These are phyloP conservation scores for Torymus aiolomorphi DNA, from an alignment of 2,888 invertebrate species.

Conservation along the genomic window DNA sequence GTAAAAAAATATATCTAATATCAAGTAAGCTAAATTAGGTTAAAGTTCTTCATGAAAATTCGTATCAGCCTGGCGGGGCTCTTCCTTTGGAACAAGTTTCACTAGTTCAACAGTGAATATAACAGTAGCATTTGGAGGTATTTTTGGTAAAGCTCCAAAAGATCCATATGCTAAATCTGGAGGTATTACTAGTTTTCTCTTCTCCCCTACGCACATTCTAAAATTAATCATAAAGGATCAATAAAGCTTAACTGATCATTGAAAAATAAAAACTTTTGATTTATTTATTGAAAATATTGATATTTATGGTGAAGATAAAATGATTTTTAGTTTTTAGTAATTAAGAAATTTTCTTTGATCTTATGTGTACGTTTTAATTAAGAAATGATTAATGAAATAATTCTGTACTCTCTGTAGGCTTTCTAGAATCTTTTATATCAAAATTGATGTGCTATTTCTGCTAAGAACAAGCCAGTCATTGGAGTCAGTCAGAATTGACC, in stretches of 20 bases:
- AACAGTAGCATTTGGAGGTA: conserved; percentile 87
- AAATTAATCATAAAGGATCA: conserved; percentile 60
- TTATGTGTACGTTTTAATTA: background rate
- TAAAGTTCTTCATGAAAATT: conserved; percentile 48
- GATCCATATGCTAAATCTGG: conserved; percentile 91
- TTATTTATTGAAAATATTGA: conserved; percentile 11
- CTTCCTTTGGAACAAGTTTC: conserved; percentile 83
- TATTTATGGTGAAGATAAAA: background rate
- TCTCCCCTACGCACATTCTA: conserved; percentile 91
- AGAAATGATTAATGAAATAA: conserved; percentile 3
- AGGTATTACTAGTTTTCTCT: conserved; percentile 89
- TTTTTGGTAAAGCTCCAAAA: conserved; percentile 88
- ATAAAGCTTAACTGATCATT: conserved; percentile 25
- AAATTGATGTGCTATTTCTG: conserved; percentile 46
- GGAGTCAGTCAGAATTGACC: conserved; percentile 39
- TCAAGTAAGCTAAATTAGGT: no score
- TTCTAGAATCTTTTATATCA: conserved; percentile 26
- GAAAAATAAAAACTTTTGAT: background rate
- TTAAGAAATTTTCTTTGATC: conserved; percentile 5
- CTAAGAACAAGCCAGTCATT: conserved; percentile 35
- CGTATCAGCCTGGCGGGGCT: conserved; percentile 63
- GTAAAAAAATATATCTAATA: no score
- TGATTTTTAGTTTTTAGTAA: background rate
- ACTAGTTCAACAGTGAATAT: conserved; percentile 88
- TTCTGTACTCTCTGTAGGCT: background rate